Conservation (phyloP, 2,888 invertebrate species). For the Eilema griseolum region DNA sequence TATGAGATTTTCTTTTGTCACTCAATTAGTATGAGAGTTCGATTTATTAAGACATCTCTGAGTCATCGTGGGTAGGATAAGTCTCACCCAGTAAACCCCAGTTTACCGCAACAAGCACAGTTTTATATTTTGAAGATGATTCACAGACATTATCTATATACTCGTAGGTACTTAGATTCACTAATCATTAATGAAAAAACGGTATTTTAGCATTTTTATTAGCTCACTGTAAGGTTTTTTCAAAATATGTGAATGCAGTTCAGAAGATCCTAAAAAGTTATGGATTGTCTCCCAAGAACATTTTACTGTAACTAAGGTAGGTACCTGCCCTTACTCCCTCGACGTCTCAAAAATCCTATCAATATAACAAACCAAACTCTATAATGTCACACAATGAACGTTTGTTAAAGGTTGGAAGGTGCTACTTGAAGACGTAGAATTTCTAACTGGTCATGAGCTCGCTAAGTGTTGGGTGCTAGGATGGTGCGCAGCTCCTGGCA, state of each 20-base stretch:
- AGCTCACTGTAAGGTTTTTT: no score
- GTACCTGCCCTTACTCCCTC: no score
- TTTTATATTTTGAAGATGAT: no score
- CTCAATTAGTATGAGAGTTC: background rate
- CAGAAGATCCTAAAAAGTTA: no score
- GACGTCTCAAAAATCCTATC: no score
- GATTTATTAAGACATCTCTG: background rate
- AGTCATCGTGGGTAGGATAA: background rate
- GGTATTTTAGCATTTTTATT: no score
- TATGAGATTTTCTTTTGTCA: background rate
- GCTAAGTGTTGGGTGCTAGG: constrained; percentile 67
- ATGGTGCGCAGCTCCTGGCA: constrained; percentile 67
- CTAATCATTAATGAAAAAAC: no score
- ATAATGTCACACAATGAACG: background rate
- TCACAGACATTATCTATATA: no score
- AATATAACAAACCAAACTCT: no score
- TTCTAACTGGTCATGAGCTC: constrained; percentile 64
- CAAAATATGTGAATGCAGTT: no score
- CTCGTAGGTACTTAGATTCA: background rate
- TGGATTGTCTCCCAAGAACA: no score
- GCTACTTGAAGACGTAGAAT: constrained; percentile 74
- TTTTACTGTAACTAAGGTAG: no score
- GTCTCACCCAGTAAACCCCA: background rate
- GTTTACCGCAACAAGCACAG: background rate
- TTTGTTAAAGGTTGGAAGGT: constrained; percentile 68